These are phyloP conservation scores for Tangara arthus DNA, from an alignment of 2,797 vertebrate species.

Conservation along the genomic window DNA sequence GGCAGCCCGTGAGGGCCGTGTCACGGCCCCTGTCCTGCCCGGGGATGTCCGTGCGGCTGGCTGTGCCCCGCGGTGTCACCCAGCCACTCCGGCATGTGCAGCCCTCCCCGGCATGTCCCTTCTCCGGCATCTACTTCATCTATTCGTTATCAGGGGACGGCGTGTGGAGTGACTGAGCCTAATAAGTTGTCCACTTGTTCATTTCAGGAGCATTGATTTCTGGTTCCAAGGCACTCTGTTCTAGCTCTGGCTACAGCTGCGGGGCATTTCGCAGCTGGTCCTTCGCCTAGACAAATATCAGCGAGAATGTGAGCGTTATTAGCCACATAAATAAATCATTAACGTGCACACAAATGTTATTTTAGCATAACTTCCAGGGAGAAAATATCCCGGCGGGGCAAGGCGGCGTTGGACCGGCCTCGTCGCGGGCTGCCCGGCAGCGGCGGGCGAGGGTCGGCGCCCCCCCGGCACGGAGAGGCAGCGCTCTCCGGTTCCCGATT, in stretches of 20 bases:
- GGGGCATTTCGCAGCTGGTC: constrained; percentile 65
- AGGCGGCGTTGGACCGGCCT: background rate
- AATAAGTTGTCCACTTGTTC: constrained; percentile 61
- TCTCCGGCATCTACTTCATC: constrained; percentile 42
- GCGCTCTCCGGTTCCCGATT: background rate
- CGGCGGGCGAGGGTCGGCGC: background rate
- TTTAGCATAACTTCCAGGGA: constrained; percentile 50
- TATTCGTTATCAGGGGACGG: constrained; percentile 44
- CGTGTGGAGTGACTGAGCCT: constrained; percentile 42
- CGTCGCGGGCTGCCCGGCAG: background rate
- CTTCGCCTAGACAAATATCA: constrained; percentile 72
- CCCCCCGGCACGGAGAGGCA: background rate
- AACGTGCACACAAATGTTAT: constrained; percentile 56
- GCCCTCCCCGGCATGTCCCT: constrained; percentile 40
- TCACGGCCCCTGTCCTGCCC: background rate
- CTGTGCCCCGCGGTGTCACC: constrained; percentile 31
- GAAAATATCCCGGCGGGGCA: background rate
- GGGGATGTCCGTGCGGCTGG: background rate
- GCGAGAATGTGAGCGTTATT: constrained; percentile 65
- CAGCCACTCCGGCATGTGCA: constrained; percentile 12
- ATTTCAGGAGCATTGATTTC: constrained; percentile 57
- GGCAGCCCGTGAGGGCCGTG: background rate
- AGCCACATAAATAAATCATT: constrained; percentile 78
- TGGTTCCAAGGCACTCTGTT: constrained; percentile 49
- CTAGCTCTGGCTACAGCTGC: constrained; percentile 50